Evolutionary conservation across 2,797 vertebrate genomes (phyloP), one percentile per base, ranked within the genome.

Genomic region (Sebastes jordani): DNA sequence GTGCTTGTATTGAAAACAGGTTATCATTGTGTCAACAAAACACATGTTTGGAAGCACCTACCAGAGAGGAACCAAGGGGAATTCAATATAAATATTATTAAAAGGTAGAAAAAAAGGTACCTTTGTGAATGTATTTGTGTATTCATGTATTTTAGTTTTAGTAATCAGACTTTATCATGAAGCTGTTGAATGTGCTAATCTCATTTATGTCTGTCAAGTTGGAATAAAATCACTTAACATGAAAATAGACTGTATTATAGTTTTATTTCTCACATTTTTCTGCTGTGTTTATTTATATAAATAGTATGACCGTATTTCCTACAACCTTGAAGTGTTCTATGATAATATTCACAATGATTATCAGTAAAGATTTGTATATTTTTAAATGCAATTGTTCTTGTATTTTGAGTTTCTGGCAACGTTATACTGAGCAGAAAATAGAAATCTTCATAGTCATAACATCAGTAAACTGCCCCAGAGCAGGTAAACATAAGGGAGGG

Each of bases 1-100:
- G 4, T 81, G 74, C 68, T 91, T 87, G 61, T 79, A 74, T 54
- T 82, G 66, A 72, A 83, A 88, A 91, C 78, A 86, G 46, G 63
- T 63, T 59, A 25, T 71, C 14, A 89, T 67, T 84, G 75, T 85
- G 82, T 88, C 76, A 86, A 82, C 88, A 83, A 77, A 70, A 74
- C 62, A 70, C 66, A 52, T 29, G 6, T 64, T 63, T 59, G 32
- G 54, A 60, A 74, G 62, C 62, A 64, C 11, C 27, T n/a, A 9
- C 71, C 29, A 67, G 34, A 71, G 34, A 54, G 2, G n/a, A 62
- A 46, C 13, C 27, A 18, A 27, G n/a, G 11, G 4, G 23, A 10
- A 18, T 20, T 52, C 20, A 13, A n/a, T 22, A n/a, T 4, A 7
- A 3, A 38, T 29, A 9, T 22, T 34, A 46, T 7, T 4, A 4